Evolutionary conservation across 2,113 vertebrate species (phyloP).

Genomic region (Chamaetylas fuelleborni): DNA sequence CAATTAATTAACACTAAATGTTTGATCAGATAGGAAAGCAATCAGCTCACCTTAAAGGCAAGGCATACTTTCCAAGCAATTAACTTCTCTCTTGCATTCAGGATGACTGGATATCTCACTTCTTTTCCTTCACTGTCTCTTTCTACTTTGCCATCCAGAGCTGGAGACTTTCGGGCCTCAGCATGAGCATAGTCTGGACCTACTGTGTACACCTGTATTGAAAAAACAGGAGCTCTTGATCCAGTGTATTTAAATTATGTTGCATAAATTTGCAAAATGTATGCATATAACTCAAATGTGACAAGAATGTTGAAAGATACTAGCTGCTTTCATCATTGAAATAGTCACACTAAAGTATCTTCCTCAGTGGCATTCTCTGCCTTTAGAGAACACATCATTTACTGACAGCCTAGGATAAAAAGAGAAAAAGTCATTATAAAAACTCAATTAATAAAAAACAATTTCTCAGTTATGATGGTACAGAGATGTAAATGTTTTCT

Average conservation of each 20-base stretch:
- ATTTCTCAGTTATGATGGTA: neutral
- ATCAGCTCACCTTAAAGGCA: slow-evolving; percentile 84
- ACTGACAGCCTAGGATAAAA: neutral
- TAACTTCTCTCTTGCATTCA: slow-evolving; percentile 89
- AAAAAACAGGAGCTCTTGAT: neutral
- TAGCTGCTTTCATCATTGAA: neutral
- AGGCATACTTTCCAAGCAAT: slow-evolving; percentile 93
- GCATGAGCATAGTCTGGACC: slow-evolving; percentile 91
- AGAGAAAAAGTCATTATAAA: neutral
- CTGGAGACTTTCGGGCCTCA: slow-evolving; percentile 89
- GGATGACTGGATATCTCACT: slow-evolving; percentile 89
- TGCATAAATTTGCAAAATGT: neutral
- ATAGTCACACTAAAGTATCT: neutral
- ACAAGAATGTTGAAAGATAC: neutral
- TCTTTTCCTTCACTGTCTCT: slow-evolving; percentile 90
- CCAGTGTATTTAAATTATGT: neutral
- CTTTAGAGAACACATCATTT: neutral
- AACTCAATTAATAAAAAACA: neutral
- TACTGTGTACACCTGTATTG: slow-evolving; percentile 86
- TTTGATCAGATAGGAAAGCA: neutral
- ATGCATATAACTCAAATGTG: neutral
- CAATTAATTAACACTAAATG: neutral
- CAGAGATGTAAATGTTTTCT: neutral
- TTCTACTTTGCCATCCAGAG: slow-evolving; percentile 89
- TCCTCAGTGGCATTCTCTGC: neutral